Percentiles rank a stretch among this genome's conserved stretches.
Evolutionary conservation across 1,140 invertebrate genomes (phyloP).

Genomic region (Teleogryllus occipitalis): DNA sequence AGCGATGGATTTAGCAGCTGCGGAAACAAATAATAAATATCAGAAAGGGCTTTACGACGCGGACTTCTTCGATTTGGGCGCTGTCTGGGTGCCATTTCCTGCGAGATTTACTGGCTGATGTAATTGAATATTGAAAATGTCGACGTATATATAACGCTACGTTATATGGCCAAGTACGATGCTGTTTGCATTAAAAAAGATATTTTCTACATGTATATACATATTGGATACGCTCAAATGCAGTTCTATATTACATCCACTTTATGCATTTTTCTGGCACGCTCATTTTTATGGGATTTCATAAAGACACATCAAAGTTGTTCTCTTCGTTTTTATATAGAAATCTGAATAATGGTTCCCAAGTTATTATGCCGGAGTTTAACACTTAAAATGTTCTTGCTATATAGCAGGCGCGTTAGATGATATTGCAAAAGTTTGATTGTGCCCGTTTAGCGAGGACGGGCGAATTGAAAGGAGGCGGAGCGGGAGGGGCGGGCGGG

Average conservation of each 20-base stretch:
- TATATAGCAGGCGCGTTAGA: slow-evolving; percentile 3
- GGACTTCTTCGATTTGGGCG: slow-evolving; percentile 14
- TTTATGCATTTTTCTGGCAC: neutral
- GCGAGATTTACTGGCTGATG: slow-evolving; percentile 19
- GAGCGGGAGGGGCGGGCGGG: neutral
- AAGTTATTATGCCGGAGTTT: slow-evolving; percentile 1
- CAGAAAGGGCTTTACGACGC: slow-evolving; percentile 16
- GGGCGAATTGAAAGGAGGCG: neutral
- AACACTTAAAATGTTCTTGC: slow-evolving; percentile 5
- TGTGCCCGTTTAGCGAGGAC: neutral
- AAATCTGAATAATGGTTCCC: slow-evolving; percentile 4
- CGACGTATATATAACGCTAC: slow-evolving; percentile 14
- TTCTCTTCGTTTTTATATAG: slow-evolving; percentile 5
- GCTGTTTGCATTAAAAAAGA: slow-evolving; percentile 3
- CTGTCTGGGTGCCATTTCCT: slow-evolving; percentile 14
- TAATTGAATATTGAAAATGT: slow-evolving; percentile 22
- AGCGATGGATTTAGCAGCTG: slow-evolving; percentile 16
- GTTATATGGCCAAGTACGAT: slow-evolving; percentile 12
- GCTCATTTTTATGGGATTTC: slow-evolving; percentile 4
- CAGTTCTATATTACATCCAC: slow-evolving; percentile 4
- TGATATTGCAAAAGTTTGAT: slow-evolving; percentile 5
- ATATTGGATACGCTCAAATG: slow-evolving; percentile 4
- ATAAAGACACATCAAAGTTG: slow-evolving; percentile 5
- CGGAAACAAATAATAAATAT: slow-evolving; percentile 18
- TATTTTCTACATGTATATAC: neutral